Conservation (phyloP, 2,888 invertebrate species). For the Lycaena phlaeas region DNA sequence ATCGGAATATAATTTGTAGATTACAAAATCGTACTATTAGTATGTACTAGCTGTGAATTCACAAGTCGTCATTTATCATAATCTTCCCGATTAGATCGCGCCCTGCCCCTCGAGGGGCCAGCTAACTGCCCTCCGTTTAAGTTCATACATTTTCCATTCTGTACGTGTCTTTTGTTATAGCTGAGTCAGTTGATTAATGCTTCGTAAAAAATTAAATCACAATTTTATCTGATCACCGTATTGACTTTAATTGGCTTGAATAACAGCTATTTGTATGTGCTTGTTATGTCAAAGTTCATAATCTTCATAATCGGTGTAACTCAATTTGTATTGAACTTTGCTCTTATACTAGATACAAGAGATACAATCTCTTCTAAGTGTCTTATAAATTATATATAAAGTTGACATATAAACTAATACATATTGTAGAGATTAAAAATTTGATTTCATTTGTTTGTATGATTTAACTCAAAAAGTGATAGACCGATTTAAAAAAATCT, state of each 20-base stretch:
- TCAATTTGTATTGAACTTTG: no score
- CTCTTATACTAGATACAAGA: no score
- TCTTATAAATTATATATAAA: no score
- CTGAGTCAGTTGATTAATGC: slow-evolving; percentile 28
- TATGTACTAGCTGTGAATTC: slow-evolving; percentile 11
- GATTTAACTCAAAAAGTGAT: not conserved
- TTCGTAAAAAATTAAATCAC: slow-evolving; percentile 1
- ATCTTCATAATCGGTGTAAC: no score
- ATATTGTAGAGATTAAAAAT: no score
- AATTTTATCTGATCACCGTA: not conserved
- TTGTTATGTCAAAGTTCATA: no score
- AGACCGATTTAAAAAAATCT: no score
- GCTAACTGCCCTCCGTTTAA: slow-evolving; percentile 67
- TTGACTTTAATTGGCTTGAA: not conserved
- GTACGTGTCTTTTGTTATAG: slow-evolving; percentile 38
- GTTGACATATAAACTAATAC: no score
- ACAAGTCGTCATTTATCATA: slow-evolving; percentile 60
- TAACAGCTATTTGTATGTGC: not conserved
- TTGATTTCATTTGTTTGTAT: no score
- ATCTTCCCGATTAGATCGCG: slow-evolving; percentile 65
- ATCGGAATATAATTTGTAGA: slow-evolving; percentile 7
- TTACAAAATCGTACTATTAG: slow-evolving; percentile 9
- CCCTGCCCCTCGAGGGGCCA: slow-evolving; percentile 50
- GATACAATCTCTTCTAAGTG: no score
- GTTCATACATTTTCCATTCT: slow-evolving; percentile 55